These are phyloP conservation scores for Drosophila melanica DNA, from an alignment of 1,140 invertebrate species.

Conservation along the genomic window DNA sequence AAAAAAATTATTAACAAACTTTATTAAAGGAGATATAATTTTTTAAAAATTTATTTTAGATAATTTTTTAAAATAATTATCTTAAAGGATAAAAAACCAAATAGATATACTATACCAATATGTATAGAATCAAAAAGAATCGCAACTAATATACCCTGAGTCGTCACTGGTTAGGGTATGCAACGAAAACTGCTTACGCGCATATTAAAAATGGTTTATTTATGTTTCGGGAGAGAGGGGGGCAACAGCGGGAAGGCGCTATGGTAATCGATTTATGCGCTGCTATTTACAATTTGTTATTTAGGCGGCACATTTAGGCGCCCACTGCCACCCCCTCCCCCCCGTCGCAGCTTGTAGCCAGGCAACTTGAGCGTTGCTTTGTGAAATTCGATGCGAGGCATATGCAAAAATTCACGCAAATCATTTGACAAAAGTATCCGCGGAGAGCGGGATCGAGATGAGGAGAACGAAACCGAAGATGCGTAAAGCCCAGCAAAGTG, in stretches of 20 bases:
- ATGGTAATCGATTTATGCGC: slow-evolving; percentile 72
- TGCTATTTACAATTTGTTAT: slow-evolving; percentile 73
- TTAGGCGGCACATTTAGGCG: slow-evolving; percentile 32
- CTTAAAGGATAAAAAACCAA: too few relatives aligned
- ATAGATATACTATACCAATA: neutral
- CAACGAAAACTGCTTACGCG: slow-evolving; percentile 64
- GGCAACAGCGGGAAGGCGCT: neutral
- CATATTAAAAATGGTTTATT: slow-evolving; percentile 81
- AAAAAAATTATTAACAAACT: too few relatives aligned
- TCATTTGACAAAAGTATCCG: slow-evolving; percentile 30
- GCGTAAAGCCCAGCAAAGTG: neutral
- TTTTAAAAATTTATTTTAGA: too few relatives aligned
- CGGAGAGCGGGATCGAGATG: too few relatives aligned
- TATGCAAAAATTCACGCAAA: slow-evolving; percentile 52
- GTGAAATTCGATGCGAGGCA: slow-evolving; percentile 47
- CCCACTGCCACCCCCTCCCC: neutral
- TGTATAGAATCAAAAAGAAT: slow-evolving; percentile 1
- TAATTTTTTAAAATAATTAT: too few relatives aligned
- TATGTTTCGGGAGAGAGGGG: slow-evolving; percentile 41
- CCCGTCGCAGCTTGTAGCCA: neutral
- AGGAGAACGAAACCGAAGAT: slow-evolving; percentile 27
- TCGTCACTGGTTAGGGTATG: slow-evolving; percentile 1
- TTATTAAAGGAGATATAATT: too few relatives aligned
- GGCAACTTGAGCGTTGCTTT: slow-evolving; percentile 29
- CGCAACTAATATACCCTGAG: slow-evolving; percentile 3